Evolutionary conservation across 2,797 vertebrate genomes (phyloP), one percentile per base, ranked within the genome.

Genomic region (Paratrypauchen microcephalus): DNA sequence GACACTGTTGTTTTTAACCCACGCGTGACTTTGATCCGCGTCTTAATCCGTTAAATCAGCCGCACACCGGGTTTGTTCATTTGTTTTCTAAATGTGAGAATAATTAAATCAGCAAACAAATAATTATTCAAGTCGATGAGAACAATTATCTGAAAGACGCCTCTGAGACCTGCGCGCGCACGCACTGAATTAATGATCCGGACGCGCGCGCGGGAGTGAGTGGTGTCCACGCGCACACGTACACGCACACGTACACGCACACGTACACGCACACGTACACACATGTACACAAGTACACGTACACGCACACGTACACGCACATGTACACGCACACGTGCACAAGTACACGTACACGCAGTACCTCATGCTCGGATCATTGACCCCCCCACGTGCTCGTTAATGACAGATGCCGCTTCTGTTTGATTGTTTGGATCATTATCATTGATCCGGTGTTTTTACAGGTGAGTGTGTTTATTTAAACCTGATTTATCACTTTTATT

Each of bases 81-180:
- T 92, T 91, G 87, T 92, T 93, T 93, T 93, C 88, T 80, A 91
- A 91, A 94, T 92, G 88, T 72, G 85, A 92, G 89, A 92, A 93
- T 93, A 93, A 94, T 94, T 94, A 92, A 93, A 94, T 92, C 90
- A 82, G 91, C 91, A 94, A 94, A 94, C 93, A 94, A 94, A 94
- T 94, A 92, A 94, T 94, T 94, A 94, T 92, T 93, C 89, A 92
- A 94, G 92, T 94, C 92, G 94, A 92, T 93, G 92, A 92, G 92
- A 94, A 94, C 93, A 93, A 94, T 94, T 95, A 94, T 86, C 91
- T 92, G 87, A 90, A 92, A 93, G 89, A 92, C 63, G 87, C 92
- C 93, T 94, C 89, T 88, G 93, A 94, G 93, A 93, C 92, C 92
- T 88, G 89, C 86, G 80, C 89, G 93, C 92, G 91, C 90, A 89